These are phyloP conservation scores for Cremastinae sp. DNA, from an alignment of 2,888 invertebrate species.

Conservation along the genomic window DNA sequence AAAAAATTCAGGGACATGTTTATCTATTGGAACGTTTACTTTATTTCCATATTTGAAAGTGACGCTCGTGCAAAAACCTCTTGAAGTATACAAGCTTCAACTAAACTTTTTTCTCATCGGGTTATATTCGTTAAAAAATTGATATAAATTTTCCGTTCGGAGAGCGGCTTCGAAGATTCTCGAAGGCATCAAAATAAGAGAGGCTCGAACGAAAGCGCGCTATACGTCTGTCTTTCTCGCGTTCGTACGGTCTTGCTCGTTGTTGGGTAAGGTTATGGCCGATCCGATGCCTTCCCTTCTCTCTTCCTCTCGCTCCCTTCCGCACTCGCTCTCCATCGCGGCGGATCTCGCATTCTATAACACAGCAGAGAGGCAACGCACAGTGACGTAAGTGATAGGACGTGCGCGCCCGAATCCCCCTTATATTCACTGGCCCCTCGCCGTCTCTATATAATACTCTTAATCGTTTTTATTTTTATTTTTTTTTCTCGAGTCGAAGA, in stretches of 20 bases:
- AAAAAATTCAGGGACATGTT: too few species aligned
- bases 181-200: too few species aligned
- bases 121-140: too few species aligned
- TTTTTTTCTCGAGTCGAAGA: conserved; percentile 32
- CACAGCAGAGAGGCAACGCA: conserved; percentile 48
- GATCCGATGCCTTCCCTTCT: conserved; percentile 59
- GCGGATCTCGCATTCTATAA: background rate
- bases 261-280: conserved; percentile 72
- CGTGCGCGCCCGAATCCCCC: conserved; percentile 45
- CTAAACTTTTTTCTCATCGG: too few species aligned
- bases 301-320: conserved; percentile 7
- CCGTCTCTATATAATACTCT: too few species aligned
- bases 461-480: too few species aligned
- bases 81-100: too few species aligned
- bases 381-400: conserved; percentile 64
- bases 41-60: too few species aligned
- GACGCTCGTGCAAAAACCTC: too few species aligned
- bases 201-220: conserved; percentile 2
- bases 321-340: conserved; percentile 24
- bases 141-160: too few species aligned
- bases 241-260: conserved; percentile 26
- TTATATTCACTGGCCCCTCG: conserved; percentile 23
- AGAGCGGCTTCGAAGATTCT: too few species aligned
- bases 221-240: conserved; percentile 3
- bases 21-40: too few species aligned